Evolutionary conservation across 1,140 invertebrate genomes (phyloP), one percentile per base, ranked within the genome.

Genomic region (Panonychus citri): DNA sequence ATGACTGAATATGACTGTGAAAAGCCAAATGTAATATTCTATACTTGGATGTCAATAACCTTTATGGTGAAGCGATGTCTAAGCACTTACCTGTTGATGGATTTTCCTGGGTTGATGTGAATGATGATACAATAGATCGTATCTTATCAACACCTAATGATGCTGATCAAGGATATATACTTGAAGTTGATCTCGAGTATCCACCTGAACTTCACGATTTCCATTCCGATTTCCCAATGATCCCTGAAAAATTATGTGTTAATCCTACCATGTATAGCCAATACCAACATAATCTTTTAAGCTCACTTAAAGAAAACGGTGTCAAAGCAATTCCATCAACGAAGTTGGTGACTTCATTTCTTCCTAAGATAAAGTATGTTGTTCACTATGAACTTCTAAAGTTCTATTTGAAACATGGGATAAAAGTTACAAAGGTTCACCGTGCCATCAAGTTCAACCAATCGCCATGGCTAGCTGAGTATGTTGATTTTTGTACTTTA

Each of bases 371-470:
- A n/a, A 40, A 40, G 13, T 40, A 40, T 40, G 39, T 40, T 7
- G 19, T 40, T 1, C 13, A 40, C 19, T 17, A n/a, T 40, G 2
- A 13, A 13, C 13, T n/a, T 3, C 19, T 40, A 37, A 64, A 74
- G 66, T 70, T 72, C 63, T 71, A 66, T 60, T 19, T 74, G 24
- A 53, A 66, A 52, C 25, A 66, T 56, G 74, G 73, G 34, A 40
- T 76, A 27, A 65, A 64, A 59, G 51, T 75, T 49, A 68, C 58
- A 48, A 72, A 73, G 67, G 66, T 76, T 34, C 66, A 75, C 66
- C 62, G 68, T 64, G 64, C 73, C 28, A 56, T 71, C 53, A 60
- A 62, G 59, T 69, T 77, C 64, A 64, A 70, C 28, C 73, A 77
- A 69, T 65, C 63, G 37, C 25, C 60, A 55, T 76, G 69, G 69